Evolutionary conservation across 2,888 invertebrate genomes (phyloP).

Genomic region (Sinohyriopsis cumingii): DNA sequence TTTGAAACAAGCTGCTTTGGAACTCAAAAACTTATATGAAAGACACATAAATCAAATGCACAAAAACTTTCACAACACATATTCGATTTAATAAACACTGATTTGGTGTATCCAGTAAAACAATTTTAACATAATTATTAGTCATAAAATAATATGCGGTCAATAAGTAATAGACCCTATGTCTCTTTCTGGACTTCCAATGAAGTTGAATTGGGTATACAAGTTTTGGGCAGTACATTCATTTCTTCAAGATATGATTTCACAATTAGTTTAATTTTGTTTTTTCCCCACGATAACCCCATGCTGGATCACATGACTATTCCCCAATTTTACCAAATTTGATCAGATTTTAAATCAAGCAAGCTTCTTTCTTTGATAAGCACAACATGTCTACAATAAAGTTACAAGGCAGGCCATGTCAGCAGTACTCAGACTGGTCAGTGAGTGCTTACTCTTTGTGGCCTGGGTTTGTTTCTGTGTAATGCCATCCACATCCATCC

Average conservation of each 20-base stretch:
- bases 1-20: background rate
- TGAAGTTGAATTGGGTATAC: too few relatives aligned
- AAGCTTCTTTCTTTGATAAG: background rate
- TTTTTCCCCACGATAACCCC: too few relatives aligned
- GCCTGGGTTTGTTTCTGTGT: slow-evolving; percentile 66
- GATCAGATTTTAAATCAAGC: background rate
- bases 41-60: background rate
- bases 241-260: too few relatives aligned
- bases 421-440: background rate
- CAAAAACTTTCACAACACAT: background rate
- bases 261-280: too few relatives aligned
- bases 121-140: too few relatives aligned
- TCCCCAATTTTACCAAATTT: too few relatives aligned
- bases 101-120: too few relatives aligned
- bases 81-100: background rate
- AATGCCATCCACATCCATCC: slow-evolving; percentile 82
- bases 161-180: too few relatives aligned
- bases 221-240: too few relatives aligned
- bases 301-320: too few relatives aligned
- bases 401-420: background rate
- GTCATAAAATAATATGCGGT: too few relatives aligned
- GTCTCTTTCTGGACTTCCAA: too few relatives aligned
- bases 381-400: background rate
- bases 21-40: background rate
- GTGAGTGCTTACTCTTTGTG: slow-evolving; percentile 62